These are phyloP conservation scores for Tachysurus vachellii DNA, from an alignment of 2,113 vertebrate genomes.

Conservation along the genomic window DNA sequence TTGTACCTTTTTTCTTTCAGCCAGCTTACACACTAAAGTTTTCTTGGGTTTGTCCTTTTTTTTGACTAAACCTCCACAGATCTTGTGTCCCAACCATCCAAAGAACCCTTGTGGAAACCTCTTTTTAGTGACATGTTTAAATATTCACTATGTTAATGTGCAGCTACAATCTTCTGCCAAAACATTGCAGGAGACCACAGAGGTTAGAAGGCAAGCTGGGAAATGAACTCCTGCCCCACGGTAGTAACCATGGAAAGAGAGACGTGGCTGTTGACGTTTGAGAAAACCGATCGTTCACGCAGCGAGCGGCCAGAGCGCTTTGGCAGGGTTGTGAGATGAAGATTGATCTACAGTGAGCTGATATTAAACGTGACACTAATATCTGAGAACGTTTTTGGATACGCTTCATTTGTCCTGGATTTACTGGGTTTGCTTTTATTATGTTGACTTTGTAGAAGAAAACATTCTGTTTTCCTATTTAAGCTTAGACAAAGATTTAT, in stretches of 20 bases:
- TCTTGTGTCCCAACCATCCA: neutral
- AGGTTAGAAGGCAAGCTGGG: slow-evolving; percentile 46
- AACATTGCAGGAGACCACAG: slow-evolving; percentile 19
- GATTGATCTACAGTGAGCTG: neutral
- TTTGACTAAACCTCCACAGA: neutral
- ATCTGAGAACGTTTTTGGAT: neutral
- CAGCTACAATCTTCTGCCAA: slow-evolving; percentile 2
- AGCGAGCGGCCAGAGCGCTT: neutral
- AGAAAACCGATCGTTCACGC: neutral
- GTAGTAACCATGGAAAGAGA: slow-evolving; percentile 37
- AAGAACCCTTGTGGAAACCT: neutral
- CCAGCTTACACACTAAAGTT: neutral
- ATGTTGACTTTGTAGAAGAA: neutral
- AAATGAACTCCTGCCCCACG: slow-evolving; percentile 48
- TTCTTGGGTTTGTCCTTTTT: neutral
- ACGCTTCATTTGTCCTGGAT: neutral
- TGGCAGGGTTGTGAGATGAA: neutral
- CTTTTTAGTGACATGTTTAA: neutral
- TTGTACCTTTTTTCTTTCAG: neutral
- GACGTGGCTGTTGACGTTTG: neutral
- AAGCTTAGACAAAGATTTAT: too few relatives aligned
- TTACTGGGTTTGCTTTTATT: neutral
- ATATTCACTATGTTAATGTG: slow-evolving; percentile 1
- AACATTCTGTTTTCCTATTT: too few relatives aligned
- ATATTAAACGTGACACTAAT: neutral